A percentile compares a stretch with the other conserved stretches of the same genome.
phyloP scores from a whole-genome alignment of 2,113 vertebrate species.

The Ancistrus triradiatus region DNA sequence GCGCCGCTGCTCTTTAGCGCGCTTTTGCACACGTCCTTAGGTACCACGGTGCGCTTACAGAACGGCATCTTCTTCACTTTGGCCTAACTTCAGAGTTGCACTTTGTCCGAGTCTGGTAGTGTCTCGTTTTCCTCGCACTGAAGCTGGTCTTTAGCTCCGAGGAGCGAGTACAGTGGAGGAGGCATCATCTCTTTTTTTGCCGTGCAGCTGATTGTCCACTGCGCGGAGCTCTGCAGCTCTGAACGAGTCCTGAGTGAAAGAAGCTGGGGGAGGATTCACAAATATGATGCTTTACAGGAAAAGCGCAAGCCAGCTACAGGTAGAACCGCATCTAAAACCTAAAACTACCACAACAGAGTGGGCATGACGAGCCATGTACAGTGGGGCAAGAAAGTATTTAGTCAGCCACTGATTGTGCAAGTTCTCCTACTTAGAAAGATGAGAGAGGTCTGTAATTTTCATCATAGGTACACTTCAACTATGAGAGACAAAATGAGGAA shows the following conservation, averaged over 20 bases:
- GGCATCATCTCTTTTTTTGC: slow-evolving; percentile 34
- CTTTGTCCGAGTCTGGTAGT: slow-evolving; percentile 13
- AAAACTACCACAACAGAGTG: too few relatives aligned
- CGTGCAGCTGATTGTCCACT: slow-evolving; percentile 45
- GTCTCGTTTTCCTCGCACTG: slow-evolving; percentile 19
- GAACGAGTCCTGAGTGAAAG: slow-evolving; percentile 22
- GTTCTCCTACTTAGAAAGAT: too few relatives aligned
- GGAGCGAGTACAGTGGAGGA: slow-evolving; percentile 45
- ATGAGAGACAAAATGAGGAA: too few relatives aligned
- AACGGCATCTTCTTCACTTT: slow-evolving; percentile 64
- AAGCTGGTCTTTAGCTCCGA: slow-evolving; percentile 49
- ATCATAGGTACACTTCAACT: too few relatives aligned
- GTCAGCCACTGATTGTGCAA: too few relatives aligned
- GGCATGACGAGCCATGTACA: too few relatives aligned
- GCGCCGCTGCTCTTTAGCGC: slow-evolving; percentile 42
- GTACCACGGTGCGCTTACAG: slow-evolving; percentile 67
- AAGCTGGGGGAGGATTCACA: slow-evolving; percentile 38
- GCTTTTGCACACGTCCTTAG: slow-evolving; percentile 64
- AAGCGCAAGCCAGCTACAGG: too few relatives aligned
- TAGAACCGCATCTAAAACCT: too few relatives aligned
- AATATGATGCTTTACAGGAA: too few relatives aligned
- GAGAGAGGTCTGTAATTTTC: too few relatives aligned
- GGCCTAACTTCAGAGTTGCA: not conserved
- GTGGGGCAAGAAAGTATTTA: too few relatives aligned
- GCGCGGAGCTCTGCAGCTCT: slow-evolving; percentile 43